Base-by-base conservation (phyloP, 2,797 vertebrate genomes). In the Vireo griseus region DNA sequence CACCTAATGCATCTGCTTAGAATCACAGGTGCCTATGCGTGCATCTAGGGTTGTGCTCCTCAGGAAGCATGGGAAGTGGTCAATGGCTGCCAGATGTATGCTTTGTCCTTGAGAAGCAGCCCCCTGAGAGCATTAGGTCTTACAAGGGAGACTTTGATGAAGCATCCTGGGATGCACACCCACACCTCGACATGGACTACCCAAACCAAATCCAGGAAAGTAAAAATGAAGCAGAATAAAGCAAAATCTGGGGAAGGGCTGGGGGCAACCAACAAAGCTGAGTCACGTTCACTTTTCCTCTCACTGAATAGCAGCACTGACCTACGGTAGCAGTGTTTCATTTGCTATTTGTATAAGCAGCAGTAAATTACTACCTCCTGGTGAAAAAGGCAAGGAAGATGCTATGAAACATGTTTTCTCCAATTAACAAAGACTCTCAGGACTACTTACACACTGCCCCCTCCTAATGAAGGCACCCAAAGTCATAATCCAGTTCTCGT, bases 401-500 rank as follows among this genome's bases (percentile, higher is more conserved):
- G 69, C 50, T 51, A 68, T 26, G 71, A 90, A 86, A 91, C 79
- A 92, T 57, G 85, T 82, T 76, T 90, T 78, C 26, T 45, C 62
- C 83, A 90, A 92, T 92, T 95, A 96, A 81, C 51, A 92, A 94
- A 91, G 86, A 35, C 91, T 96, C 88, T 35, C 20, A 86, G 59
- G 82, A 94, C 69, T 68, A 76, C 62, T 92, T 91, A 77, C 2
- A 89, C 28, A 51, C 52, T 71, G 61, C 87, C 74, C 88, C 68
- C 47, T 95, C 67, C 81, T 95, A 94, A 96, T 88, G 69, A 92
- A 91, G 76, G 85, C 86, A 90, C 33, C 79, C 69, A 61, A 95
- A 96, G 91, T 54, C 92, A 79, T 59, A 92, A 91, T 67, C 47
- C 80, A 88, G 40, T 52, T 71, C 78, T 81, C 39, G 39, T 89